Evolutionary conservation across 1,140 invertebrate species (phyloP).

Genomic region (Dendrolimus punctatus): DNA sequence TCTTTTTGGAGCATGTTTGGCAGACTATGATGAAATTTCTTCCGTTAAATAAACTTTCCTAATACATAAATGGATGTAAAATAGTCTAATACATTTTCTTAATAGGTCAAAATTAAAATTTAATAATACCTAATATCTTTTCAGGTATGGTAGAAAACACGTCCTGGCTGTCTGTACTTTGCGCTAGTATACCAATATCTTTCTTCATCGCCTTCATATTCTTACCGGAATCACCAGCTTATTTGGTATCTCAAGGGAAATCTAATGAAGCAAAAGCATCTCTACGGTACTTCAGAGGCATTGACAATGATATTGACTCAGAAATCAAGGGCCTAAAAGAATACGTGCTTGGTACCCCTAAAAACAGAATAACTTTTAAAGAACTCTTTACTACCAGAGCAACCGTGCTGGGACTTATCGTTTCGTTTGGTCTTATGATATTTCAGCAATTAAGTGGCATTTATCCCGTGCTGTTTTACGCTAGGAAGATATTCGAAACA

Average conservation of each 20-base stretch:
- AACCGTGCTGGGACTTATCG: slow-evolving; percentile 69
- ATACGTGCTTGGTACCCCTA: slow-evolving; percentile 47
- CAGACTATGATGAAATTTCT: no score
- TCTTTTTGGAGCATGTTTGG: no score
- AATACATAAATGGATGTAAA: no score
- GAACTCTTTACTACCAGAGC: slow-evolving; percentile 61
- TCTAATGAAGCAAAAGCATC: slow-evolving; percentile 74
- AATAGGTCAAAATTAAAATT: no score
- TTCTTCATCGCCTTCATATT: slow-evolving; percentile 80
- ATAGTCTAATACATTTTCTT: background rate
- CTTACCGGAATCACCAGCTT: slow-evolving; percentile 84
- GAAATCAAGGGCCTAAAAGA: slow-evolving; percentile 75
- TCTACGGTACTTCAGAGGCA: slow-evolving; percentile 78
- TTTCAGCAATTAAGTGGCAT: slow-evolving; percentile 88
- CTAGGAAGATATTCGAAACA: slow-evolving; percentile 77
- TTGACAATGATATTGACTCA: slow-evolving; percentile 77
- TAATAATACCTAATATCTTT: slow-evolving; percentile 18
- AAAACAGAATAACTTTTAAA: slow-evolving; percentile 55
- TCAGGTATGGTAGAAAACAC: slow-evolving; percentile 75
- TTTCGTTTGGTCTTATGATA: slow-evolving; percentile 79
- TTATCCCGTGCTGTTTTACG: slow-evolving; percentile 86
- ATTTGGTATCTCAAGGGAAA: slow-evolving; percentile 69
- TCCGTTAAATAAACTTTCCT: no score
- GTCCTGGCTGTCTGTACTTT: slow-evolving; percentile 76
- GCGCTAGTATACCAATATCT: slow-evolving; percentile 77